Percentiles rank a stretch among this genome's conserved stretches.
Conservation (phyloP, 2,888 invertebrate genomes). For the Xanthia icteritia region DNA sequence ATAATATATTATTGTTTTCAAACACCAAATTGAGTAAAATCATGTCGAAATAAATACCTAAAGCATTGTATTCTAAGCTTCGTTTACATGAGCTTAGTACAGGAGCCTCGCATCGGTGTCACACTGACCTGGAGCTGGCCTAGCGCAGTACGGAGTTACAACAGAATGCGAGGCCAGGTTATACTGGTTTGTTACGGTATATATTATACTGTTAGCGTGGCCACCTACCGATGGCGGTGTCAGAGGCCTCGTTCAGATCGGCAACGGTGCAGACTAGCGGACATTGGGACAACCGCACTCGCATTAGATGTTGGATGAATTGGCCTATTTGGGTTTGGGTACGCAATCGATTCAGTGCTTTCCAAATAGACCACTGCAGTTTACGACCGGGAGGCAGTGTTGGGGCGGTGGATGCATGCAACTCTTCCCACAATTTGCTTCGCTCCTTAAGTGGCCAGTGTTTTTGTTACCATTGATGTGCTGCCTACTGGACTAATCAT, state of each 20-base stretch:
- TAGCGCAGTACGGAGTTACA: too few species aligned
- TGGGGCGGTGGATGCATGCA: too few species aligned
- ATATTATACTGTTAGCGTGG: neutral
- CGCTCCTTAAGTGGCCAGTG: too few species aligned
- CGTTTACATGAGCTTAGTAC: neutral
- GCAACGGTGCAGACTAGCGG: neutral
- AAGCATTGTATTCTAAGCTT: neutral
- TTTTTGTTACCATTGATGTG: neutral
- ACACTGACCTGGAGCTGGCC: too few species aligned
- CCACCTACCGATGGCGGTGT: neutral
- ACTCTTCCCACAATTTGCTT: too few species aligned
- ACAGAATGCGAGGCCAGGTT: too few species aligned
- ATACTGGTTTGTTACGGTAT: too few species aligned
- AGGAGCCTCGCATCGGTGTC: neutral
- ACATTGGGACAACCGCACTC: neutral
- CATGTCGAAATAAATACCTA: conserved; percentile 25
- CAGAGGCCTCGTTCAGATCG: neutral
- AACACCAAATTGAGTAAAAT: conserved; percentile 26
- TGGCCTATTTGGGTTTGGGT: too few species aligned
- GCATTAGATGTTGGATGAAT: too few species aligned
- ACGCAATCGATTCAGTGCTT: neutral
- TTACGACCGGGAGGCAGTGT: neutral
- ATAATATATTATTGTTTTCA: conserved; percentile 22
- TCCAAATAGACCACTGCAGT: neutral
- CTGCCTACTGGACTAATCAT: neutral